Base-by-base conservation (phyloP, 2,797 vertebrate species). In the Eidolon dupreanum region DNA sequence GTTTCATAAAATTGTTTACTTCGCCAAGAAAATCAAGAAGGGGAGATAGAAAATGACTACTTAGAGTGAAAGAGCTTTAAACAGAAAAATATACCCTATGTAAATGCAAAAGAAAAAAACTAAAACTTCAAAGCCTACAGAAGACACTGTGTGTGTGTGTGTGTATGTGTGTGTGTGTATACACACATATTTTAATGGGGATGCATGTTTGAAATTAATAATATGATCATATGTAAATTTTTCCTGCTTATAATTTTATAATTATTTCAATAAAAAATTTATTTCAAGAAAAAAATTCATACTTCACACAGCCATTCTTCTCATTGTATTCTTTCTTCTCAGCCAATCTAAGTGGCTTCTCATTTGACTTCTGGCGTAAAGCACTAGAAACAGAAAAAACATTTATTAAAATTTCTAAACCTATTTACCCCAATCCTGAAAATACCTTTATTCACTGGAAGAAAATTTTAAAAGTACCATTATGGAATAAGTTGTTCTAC, bases 301-400 rank as follows among this genome's bases (percentile, higher is more conserved):
- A 98, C 98, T 98, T 98, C 49, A 97, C 81, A 91, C 97, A 97
- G 85, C 75, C 83, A 24, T 96, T 98, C 68, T 97, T 97, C 79
- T 97, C 94, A 66, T 88, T 90, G 20, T 66, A 82, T 28, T 92
- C 92, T 22, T 94, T 94, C 86, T 98, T 96, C 55, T 94, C 97
- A 8, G 91, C 33, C 85, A 87, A 31, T 73, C 93, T 77, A 4
- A 96, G 88, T 11, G 94, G 83, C 63, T 96, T 95, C 66, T 94
- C 96, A n/a, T 38, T 55, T 87, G 81, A 61, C 46, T 95, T 91
- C 70, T 90, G 94, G 91, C 24, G 71, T 38, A 81, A 95, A 81
- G 46, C 46, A 68, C 97, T 98, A 95, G 66, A 94, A 97, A 95
- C 26, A 8, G 36, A 83, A 94, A 94, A 96, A 33, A 61, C 51